These are phyloP conservation scores for Crax fasciolata DNA, from an alignment of 2,797 vertebrate genomes.

Conservation along the genomic window DNA sequence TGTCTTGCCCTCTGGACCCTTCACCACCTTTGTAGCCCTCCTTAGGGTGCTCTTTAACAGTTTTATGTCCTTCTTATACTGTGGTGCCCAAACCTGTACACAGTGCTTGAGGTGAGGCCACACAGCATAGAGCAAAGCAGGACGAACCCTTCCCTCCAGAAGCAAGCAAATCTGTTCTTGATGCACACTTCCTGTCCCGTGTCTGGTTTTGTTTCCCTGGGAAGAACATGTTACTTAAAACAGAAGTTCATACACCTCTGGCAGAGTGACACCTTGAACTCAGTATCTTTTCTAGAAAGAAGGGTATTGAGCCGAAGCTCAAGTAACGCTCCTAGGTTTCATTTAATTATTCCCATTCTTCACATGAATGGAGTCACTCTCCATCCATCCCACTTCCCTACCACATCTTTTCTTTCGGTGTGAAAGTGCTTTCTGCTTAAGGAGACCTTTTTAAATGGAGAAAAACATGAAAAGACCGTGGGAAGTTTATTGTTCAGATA, in stretches of 20 bases:
- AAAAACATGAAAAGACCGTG: not conserved
- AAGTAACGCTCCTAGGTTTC: not conserved
- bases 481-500: not conserved
- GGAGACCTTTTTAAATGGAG: not conserved
- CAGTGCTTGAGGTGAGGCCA: not conserved
- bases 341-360: not conserved
- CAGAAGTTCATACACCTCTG: not conserved
- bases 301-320: too few species aligned
- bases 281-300: too few species aligned
- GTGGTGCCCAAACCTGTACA: too few species aligned
- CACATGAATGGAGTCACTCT: not conserved
- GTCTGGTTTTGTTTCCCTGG: not conserved
- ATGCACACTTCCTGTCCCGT: not conserved
- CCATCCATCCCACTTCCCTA: not conserved
- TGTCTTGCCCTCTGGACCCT: not conserved
- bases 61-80: not conserved
- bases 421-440: not conserved
- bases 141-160: too few species aligned
- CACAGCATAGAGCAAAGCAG: not conserved
- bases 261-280: too few species aligned
- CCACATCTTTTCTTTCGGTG: not conserved
- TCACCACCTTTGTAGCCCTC: not conserved
- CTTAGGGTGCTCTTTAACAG: not conserved
- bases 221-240: not conserved
- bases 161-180: too few species aligned